Percentiles rank a stretch among this genome's conserved stretches.
Conservation (phyloP, 2,113 vertebrate species). For the Cathartes aura region DNA sequence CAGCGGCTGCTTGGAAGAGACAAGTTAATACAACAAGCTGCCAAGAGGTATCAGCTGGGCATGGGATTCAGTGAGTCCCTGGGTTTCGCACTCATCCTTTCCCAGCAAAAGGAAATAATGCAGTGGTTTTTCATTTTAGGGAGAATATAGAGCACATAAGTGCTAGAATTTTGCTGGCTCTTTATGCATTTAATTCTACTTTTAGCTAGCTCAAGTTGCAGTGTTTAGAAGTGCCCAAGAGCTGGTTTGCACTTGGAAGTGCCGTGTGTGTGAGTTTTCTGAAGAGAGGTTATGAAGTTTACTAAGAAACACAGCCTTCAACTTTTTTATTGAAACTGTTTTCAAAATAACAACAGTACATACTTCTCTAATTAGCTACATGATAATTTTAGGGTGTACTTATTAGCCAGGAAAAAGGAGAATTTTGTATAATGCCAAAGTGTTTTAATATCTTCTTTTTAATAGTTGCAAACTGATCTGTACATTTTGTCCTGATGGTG, state of each 20-base stretch:
- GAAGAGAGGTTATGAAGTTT: background rate
- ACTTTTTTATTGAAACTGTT: background rate
- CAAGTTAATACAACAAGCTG: background rate
- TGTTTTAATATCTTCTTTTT: background rate
- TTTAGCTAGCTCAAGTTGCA: background rate
- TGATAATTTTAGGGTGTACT: background rate
- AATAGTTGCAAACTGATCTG: background rate
- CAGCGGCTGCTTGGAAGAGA: background rate
- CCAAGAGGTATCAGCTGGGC: background rate
- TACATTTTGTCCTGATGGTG: background rate
- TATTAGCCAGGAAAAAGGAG: background rate
- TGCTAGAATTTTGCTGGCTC: background rate
- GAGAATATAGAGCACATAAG: background rate
- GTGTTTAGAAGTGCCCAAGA: background rate
- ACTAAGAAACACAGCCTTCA: background rate
- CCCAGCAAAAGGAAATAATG: background rate
- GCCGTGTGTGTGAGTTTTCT: background rate
- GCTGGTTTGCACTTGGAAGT: background rate
- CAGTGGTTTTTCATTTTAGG: background rate
- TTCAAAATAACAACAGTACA: background rate
- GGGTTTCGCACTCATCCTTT: background rate
- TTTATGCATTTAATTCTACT: background rate
- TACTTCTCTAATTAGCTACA: background rate
- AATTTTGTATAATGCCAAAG: background rate
- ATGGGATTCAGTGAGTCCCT: background rate